Evolutionary conservation across 2,113 vertebrate genomes (phyloP).

Genomic region (Gymnorhina tibicen): DNA sequence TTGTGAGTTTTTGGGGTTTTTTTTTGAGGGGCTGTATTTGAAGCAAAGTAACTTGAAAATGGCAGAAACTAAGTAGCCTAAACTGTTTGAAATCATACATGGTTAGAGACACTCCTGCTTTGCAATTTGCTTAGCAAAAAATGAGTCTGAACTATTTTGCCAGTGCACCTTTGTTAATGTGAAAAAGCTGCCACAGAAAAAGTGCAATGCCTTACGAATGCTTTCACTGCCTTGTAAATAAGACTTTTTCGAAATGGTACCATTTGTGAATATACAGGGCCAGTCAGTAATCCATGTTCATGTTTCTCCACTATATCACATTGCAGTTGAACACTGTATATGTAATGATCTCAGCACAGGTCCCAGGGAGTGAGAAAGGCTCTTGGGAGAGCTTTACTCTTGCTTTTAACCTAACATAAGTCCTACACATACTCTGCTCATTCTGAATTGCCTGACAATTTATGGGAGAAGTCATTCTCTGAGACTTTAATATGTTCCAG

Average conservation of each 20-base stretch:
- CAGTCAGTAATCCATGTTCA: neutral
- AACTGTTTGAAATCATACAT: neutral
- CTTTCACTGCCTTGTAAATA: neutral
- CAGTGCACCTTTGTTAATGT: neutral
- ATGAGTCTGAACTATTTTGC: neutral
- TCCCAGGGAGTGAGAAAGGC: neutral
- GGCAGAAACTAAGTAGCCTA: neutral
- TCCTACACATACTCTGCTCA: neutral
- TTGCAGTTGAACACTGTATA: neutral
- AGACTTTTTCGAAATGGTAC: neutral
- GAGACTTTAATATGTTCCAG: neutral
- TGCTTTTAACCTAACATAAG: neutral
- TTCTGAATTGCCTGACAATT: neutral
- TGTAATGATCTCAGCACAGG: neutral
- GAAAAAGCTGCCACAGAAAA: neutral
- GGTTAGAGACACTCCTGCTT: neutral
- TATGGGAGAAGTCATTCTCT: neutral
- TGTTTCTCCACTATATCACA: neutral
- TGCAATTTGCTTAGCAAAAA: neutral
- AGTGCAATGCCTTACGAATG: neutral
- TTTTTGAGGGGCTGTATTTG: neutral
- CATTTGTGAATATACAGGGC: neutral
- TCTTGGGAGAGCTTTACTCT: neutral
- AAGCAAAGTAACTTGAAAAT: neutral
- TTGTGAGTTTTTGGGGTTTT: neutral